Percentiles rank a stretch among this genome's conserved stretches.
phyloP scores from a whole-genome alignment of 2,888 invertebrate species.

The Meganola albula region DNA sequence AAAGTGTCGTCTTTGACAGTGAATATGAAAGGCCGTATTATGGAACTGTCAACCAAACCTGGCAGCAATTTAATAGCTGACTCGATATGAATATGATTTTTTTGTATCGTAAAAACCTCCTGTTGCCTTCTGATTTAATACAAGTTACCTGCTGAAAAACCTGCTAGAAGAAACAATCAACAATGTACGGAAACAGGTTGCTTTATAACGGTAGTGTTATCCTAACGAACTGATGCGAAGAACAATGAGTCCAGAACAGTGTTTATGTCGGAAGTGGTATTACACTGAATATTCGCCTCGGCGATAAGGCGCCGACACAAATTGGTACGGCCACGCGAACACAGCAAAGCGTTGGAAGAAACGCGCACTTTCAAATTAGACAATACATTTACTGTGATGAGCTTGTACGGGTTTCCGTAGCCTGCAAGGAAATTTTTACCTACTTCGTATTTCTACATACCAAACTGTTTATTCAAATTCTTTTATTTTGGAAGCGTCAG shows the following conservation, averaged over 20 bases:
- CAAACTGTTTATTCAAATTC: too few relatives aligned
- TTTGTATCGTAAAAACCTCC: too few relatives aligned
- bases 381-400: constrained; percentile 19
- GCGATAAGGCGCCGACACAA: constrained; percentile 70
- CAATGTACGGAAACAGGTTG: constrained; percentile 38
- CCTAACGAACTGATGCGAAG: constrained; percentile 34
- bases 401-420: not conserved
- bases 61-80: not conserved
- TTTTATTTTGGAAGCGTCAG: too few relatives aligned
- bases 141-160: not conserved
- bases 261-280: constrained; percentile 73
- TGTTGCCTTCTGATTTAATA: too few relatives aligned
- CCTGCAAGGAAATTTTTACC: not conserved
- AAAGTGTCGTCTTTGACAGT: constrained; percentile 35
- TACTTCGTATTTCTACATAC: too few relatives aligned
- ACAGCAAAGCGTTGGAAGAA: constrained; percentile 40
- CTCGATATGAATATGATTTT: not conserved
- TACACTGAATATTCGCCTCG: constrained; percentile 69
- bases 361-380: constrained; percentile 29
- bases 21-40: constrained; percentile 17
- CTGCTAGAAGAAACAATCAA: constrained; percentile 21
- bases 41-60: constrained; percentile 2
- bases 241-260: constrained; percentile 60
- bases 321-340: constrained; percentile 65
- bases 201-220: constrained; percentile 37